Conservation (phyloP, 1,140 invertebrate species). For the Lucilia sericata region DNA sequence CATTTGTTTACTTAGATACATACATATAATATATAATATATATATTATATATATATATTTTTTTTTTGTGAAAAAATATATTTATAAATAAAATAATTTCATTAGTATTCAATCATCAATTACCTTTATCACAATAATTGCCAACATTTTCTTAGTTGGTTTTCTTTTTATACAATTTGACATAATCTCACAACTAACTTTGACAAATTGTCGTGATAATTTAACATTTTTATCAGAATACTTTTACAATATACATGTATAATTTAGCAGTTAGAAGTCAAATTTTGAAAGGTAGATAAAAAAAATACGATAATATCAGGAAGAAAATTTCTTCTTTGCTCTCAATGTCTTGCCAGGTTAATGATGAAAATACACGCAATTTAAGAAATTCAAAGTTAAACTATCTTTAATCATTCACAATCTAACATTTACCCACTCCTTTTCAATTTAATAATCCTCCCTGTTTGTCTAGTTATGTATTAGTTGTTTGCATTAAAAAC, state of each 20-base stretch:
- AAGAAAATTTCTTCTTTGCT: neutral
- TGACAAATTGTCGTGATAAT: slow-evolving; percentile 41
- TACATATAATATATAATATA: too few species aligned
- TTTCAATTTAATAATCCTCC: too few species aligned
- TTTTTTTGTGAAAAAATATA: too few species aligned
- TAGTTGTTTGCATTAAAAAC: too few species aligned
- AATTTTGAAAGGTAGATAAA: neutral
- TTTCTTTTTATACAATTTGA: slow-evolving; percentile 1
- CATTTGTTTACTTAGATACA: too few species aligned
- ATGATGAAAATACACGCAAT: slow-evolving; percentile 23
- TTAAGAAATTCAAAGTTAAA: slow-evolving; percentile 2
- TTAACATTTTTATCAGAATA: neutral
- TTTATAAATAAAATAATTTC: too few species aligned
- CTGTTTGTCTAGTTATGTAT: too few species aligned
- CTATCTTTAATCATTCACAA: slow-evolving; percentile 25
- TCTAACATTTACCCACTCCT: neutral
- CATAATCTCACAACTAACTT: neutral
- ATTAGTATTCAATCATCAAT: too few species aligned
- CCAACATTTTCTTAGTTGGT: neutral
- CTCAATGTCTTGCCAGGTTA: neutral
- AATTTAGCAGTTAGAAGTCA: neutral
- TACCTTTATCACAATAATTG: too few species aligned
- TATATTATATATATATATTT: too few species aligned
- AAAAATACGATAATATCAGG: too few species aligned
- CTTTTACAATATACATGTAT: neutral